These are phyloP conservation scores for Pyrrhura leucotis DNA, from an alignment of 2,797 vertebrate species.

Conservation along the genomic window DNA sequence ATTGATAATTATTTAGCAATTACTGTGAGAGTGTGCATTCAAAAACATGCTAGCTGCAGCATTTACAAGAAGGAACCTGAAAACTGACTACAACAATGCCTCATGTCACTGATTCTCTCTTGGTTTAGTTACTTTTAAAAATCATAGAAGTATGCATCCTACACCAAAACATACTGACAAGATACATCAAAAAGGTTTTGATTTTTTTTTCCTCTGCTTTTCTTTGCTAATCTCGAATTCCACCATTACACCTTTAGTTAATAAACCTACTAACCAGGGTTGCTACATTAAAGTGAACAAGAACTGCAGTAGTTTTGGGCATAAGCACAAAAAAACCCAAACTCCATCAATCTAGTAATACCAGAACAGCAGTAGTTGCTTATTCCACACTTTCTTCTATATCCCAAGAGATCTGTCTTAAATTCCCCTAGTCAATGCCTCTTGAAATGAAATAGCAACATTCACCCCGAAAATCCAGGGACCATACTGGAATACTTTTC, in stretches of 20 bases:
- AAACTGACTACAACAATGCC: neutral
- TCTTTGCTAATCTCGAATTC: neutral
- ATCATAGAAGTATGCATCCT: neutral
- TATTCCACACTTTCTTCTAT: neutral
- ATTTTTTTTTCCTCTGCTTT: neutral
- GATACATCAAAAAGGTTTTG: accelerated
- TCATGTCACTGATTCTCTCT: neutral
- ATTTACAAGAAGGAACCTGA: neutral
- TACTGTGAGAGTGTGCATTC: neutral
- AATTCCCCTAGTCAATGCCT: neutral
- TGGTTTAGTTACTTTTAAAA: neutral
- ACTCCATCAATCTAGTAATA: neutral
- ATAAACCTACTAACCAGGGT: neutral
- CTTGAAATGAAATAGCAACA: neutral
- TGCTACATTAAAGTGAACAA: neutral
- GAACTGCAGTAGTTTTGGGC: neutral
- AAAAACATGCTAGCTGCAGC: neutral
- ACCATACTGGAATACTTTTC: neutral
- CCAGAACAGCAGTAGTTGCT: neutral
- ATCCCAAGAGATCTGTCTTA: neutral
- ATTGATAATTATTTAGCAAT: neutral
- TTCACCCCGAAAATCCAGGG: neutral
- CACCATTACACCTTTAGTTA: neutral
- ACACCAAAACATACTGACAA: neutral
- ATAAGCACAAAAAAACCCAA: neutral